phyloP scores from a whole-genome alignment of 2,797 vertebrate genomes.

The Heliangelus exortis region DNA sequence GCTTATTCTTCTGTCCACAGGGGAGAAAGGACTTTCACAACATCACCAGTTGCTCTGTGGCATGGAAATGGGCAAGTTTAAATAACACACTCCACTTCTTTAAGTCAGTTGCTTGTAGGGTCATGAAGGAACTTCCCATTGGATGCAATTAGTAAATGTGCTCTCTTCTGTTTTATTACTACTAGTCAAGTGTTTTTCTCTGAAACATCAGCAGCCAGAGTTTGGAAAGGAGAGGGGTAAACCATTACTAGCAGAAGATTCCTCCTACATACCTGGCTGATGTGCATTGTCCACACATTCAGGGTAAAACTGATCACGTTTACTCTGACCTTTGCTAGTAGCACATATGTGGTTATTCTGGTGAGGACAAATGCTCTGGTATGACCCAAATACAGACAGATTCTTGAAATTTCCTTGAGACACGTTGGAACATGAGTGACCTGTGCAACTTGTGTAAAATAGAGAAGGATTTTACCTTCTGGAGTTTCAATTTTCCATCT shows the following conservation, averaged over 20 bases:
- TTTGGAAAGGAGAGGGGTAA: background rate
- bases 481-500: background rate
- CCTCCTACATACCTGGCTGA: background rate
- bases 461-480: background rate
- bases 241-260: background rate
- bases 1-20: background rate
- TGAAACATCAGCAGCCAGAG: background rate
- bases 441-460: background rate
- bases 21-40: background rate
- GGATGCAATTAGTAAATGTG: background rate
- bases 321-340: background rate
- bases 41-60: background rate
- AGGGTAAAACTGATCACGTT: background rate
- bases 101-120: background rate
- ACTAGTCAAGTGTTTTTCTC: background rate
- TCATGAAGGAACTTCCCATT: background rate
- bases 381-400: background rate
- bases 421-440: background rate
- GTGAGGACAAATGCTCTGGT: background rate
- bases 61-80: background rate
- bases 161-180: background rate
- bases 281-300: background rate
- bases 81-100: background rate
- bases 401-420: background rate
- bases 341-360: background rate